phyloP scores from a whole-genome alignment of 2,113 vertebrate genomes.

The Butorides virescens region DNA sequence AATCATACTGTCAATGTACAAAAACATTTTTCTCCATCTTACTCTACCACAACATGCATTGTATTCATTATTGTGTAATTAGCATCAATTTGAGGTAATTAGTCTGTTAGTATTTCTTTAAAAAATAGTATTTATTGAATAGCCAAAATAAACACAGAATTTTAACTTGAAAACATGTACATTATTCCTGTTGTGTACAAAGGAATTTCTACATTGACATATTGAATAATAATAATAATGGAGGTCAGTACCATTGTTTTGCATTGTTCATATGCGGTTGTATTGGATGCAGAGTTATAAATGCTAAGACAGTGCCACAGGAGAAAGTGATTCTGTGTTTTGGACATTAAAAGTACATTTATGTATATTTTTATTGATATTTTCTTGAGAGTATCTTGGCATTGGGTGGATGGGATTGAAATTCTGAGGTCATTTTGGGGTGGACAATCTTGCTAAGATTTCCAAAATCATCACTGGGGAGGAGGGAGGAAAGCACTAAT shows the following conservation, averaged over 20 bases:
- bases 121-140: not conserved
- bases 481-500: not conserved
- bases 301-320: not conserved
- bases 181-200: not conserved
- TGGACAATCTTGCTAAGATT: not conserved
- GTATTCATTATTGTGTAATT: not conserved
- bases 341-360: not conserved
- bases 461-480: fast-evolving
- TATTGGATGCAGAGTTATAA: not conserved
- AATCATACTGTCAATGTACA: not conserved
- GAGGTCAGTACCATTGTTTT: not conserved
- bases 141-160: not conserved
- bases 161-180: not conserved
- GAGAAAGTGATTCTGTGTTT: not conserved
- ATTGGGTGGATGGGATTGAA: not conserved
- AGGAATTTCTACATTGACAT: not conserved
- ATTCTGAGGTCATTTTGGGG: not conserved
- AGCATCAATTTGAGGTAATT: not conserved
- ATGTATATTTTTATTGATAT: not conserved
- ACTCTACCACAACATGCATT: not conserved
- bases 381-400: not conserved
- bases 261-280: not conserved
- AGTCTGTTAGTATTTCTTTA: not conserved
- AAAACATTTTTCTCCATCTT: not conserved
- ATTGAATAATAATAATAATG: not conserved